Evolutionary conservation across 64 coral and sea anemone species (phyloP).

Genomic region (Acropora tenuis): DNA sequence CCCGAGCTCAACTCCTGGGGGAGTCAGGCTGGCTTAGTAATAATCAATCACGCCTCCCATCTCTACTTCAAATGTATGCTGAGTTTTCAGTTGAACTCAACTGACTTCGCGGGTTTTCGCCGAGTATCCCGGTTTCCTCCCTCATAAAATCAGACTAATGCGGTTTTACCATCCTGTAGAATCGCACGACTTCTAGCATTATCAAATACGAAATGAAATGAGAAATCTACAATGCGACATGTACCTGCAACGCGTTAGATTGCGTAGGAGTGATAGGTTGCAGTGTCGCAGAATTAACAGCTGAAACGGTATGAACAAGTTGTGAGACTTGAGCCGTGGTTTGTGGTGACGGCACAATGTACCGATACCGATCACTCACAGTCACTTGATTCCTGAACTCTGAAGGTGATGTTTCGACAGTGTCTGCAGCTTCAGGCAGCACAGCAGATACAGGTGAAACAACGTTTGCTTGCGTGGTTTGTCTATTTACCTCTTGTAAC

Average conservation of each 20-base stretch:
- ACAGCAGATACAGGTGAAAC: constrained; percentile 81
- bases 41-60: too few species aligned
- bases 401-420: constrained; percentile 26
- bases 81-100: too few species aligned
- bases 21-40: too few species aligned
- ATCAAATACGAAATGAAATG: too few species aligned
- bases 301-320: constrained; percentile 23
- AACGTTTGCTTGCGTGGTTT: constrained; percentile 56
- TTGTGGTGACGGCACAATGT: constrained; percentile 68
- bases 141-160: too few species aligned
- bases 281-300: neutral
- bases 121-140: too few species aligned
- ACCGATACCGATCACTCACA: constrained; percentile 77
- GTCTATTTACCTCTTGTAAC: constrained; percentile 79
- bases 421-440: constrained; percentile 14
- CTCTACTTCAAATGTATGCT: too few species aligned
- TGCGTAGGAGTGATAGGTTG: neutral
- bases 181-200: too few species aligned
- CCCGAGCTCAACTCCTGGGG: too few species aligned
- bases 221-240: neutral
- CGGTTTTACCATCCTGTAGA: too few species aligned
- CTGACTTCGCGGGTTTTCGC: too few species aligned
- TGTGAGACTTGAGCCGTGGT: neutral
- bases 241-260: constrained; percentile 8
- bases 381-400: constrained; percentile 79